Evolutionary conservation across 2,888 invertebrate genomes (phyloP).

Genomic region (Amblyjoppa proteus): DNA sequence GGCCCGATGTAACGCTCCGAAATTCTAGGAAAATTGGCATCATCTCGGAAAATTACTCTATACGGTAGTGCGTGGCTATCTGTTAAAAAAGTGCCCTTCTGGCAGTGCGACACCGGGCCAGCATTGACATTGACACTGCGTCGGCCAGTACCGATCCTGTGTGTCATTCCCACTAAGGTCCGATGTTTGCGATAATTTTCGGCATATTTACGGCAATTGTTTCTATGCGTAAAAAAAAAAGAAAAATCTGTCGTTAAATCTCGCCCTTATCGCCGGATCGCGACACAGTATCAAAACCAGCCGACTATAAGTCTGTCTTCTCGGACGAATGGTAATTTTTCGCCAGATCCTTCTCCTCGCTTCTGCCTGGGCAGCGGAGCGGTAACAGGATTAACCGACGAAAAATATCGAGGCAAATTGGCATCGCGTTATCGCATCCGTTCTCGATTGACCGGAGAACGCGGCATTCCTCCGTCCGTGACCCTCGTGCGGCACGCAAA

Average conservation of each 20-base stretch:
- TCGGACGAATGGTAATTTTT: background rate
- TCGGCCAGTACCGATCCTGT: too few species aligned
- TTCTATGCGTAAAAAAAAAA: too few species aligned
- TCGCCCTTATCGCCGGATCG: background rate
- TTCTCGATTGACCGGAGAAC: slow-evolving; percentile 4
- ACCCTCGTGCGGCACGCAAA: background rate
- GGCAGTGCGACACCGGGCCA: too few species aligned
- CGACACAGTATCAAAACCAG: background rate
- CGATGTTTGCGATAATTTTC: too few species aligned
- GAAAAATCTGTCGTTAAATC: background rate
- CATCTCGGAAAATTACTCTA: too few species aligned
- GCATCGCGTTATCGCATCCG: slow-evolving; percentile 20
- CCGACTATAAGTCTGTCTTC: background rate
- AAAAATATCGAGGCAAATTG: background rate
- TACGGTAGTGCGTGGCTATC: too few species aligned
- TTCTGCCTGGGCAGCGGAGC: background rate
- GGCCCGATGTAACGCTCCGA: too few species aligned
- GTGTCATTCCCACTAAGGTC: too few species aligned
- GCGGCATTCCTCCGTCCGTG: background rate
- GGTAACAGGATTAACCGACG: background rate
- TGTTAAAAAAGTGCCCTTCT: too few species aligned
- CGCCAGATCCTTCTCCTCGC: background rate
- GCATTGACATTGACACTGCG: too few species aligned
- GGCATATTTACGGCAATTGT: too few species aligned
- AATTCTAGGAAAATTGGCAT: too few species aligned